Base-by-base conservation (phyloP, 1,140 invertebrate species). In the Caerostris extrusa region DNA sequence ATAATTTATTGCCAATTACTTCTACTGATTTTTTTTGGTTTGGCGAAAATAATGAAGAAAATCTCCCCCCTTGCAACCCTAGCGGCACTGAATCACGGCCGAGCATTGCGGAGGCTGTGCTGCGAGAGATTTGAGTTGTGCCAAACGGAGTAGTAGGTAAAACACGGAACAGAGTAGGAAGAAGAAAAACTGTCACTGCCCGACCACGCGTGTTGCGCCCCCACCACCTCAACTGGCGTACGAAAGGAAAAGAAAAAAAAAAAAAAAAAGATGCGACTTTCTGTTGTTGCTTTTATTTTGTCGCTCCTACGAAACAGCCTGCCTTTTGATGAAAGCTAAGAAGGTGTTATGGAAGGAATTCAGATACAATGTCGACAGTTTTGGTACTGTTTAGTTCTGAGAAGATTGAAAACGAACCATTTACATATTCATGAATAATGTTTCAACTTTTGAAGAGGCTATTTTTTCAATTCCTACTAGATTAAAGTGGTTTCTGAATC, bases 251-350 rank as follows among this genome's bases (percentile, higher is more conserved):
- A 34, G 5, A 17, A 61, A 64, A 67, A 64, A 90, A n/a, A n/a
- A n/a, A n/a, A n/a, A n/a, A n/a, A n/a, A n/a, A n/a, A n/a, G n/a
- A 56, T 17, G 34, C 58, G 67, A 67, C 10, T 53, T 90, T 90
- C 17, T 53, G 17, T 17, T 12, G 50, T 5, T 55, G 53, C n/a
- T 19, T 71, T 90, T 69, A 56, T 90, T 71, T 90, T 90, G 19
- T 77, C 56, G 61, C 87, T 55, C 7, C 14, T 50, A 34, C 17
- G 61, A 50, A n/a, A 53, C 57, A 34, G 8, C 34, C 58, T 56
- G 87, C 87, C 71, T 90, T 90, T 90, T 90, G 87, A 90, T 90
- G 87, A 90, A 64, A 90, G 53, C 10, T 90, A 56, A 71, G 5
- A 8, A 71, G 87, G 64, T 90, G 19, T 90, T 64, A 67, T 8